These are phyloP conservation scores for Trinorchestia longiramus DNA, from an alignment of 1,140 invertebrate species.

Conservation along the genomic window DNA sequence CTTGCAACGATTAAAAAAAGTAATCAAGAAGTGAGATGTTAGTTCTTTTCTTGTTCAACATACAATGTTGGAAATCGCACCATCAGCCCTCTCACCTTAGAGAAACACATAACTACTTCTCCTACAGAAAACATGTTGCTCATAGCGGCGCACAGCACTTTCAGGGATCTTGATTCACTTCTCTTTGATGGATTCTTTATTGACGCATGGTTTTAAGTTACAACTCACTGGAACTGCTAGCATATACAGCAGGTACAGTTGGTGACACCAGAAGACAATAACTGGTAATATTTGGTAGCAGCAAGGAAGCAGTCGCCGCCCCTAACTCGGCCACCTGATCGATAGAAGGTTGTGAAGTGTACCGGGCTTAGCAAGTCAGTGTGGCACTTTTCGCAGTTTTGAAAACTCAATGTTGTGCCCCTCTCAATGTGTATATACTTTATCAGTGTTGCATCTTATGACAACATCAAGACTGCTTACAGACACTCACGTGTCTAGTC, in stretches of 20 bases:
- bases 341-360: conserved; percentile 46
- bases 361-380: background rate
- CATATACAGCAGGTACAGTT: background rate
- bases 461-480: conserved; percentile 25
- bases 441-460: conserved; percentile 10
- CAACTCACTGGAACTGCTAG: background rate
- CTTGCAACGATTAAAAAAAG: background rate
- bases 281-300: conserved; percentile 39
- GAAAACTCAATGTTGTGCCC: background rate
- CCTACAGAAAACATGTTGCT: background rate
- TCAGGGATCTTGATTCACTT: background rate
- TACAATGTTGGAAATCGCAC: background rate
- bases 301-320: conserved; percentile 40
- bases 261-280: conserved; percentile 6
- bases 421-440: background rate
- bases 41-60: background rate
- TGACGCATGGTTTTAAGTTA: background rate
- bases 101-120: background rate
- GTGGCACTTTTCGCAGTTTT: background rate
- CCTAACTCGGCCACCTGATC: conserved; percentile 53
- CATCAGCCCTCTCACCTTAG: background rate
- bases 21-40: background rate
- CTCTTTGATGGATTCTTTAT: background rate
- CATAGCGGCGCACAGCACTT: background rate
- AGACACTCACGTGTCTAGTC: background rate